These are phyloP conservation scores for Varanus komodoensis DNA, from an alignment of 2,113 vertebrate genomes.

Conservation along the genomic window DNA sequence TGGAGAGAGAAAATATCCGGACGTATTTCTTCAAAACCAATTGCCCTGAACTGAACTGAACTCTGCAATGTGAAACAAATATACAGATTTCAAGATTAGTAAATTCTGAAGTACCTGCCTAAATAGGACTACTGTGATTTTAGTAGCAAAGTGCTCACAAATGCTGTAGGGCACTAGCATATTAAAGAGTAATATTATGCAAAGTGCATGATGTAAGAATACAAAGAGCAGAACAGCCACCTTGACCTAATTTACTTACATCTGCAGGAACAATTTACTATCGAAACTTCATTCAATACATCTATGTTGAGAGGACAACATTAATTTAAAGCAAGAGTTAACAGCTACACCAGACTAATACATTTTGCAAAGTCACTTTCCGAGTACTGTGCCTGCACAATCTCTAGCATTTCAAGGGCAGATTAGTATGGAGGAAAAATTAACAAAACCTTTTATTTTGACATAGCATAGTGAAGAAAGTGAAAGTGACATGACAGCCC, in stretches of 20 bases:
- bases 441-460: constrained; percentile 31
- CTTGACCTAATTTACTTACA: constrained; percentile 19
- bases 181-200: neutral
- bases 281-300: constrained; percentile 4
- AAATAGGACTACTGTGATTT: neutral
- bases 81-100: neutral
- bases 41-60: neutral
- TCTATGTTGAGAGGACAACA: neutral
- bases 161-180: neutral
- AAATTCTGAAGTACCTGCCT: neutral
- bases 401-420: constrained; percentile 31
- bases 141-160: neutral
- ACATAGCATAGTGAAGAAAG: neutral
- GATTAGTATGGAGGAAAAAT: constrained; percentile 35
- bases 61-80: neutral
- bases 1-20: neutral
- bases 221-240: neutral
- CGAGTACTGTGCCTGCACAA: constrained; percentile 41
- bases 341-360: constrained; percentile 6
- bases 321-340: constrained; percentile 2
- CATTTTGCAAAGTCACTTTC: constrained; percentile 58
- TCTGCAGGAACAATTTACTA: constrained; percentile 46
- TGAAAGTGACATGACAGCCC: neutral
- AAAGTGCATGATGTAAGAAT: neutral
- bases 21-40: neutral